phyloP scores from a whole-genome alignment of 2,888 invertebrate species.

The Cheilosia scutellata region DNA sequence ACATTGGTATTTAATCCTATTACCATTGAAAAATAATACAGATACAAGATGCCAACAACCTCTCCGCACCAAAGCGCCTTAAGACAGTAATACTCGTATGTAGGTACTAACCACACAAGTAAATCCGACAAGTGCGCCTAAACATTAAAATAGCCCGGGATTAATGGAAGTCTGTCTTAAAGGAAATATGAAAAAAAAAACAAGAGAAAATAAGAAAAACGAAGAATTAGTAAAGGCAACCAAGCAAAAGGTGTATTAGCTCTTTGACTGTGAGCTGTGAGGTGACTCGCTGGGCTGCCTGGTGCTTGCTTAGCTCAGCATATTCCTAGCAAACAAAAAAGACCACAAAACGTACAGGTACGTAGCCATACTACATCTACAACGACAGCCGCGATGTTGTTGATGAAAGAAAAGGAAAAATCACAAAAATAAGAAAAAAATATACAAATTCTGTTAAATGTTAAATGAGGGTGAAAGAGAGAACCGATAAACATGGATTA shows the following conservation, averaged over 20 bases:
- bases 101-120: conserved; percentile 31
- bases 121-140: conserved; percentile 65
- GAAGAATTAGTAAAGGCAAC: conserved; percentile 60
- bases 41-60: conserved; percentile 61
- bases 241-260: conserved; percentile 51
- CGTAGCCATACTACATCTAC: background rate
- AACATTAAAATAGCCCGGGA: conserved; percentile 52
- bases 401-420: conserved; percentile 16
- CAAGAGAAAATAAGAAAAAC: background rate
- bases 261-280: conserved; percentile 23
- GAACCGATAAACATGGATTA: conserved; percentile 68
- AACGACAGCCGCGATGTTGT: background rate
- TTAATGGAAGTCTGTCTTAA: conserved; percentile 63
- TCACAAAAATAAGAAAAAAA: conserved; percentile 7
- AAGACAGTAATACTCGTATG: background rate
- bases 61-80: conserved; percentile 46
- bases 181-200: conserved; percentile 28
- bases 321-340: background rate
- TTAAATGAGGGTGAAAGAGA: conserved; percentile 31
- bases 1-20: conserved; percentile 47
- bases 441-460: background rate
- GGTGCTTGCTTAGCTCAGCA: conserved; percentile 10
- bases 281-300: conserved; percentile 12
- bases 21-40: conserved; percentile 56
- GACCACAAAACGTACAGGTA: background rate